A percentile compares a stretch with the other conserved stretches of the same genome.
Conservation (phyloP, 2,113 vertebrate species). For the Accipiter virgatus region DNA sequence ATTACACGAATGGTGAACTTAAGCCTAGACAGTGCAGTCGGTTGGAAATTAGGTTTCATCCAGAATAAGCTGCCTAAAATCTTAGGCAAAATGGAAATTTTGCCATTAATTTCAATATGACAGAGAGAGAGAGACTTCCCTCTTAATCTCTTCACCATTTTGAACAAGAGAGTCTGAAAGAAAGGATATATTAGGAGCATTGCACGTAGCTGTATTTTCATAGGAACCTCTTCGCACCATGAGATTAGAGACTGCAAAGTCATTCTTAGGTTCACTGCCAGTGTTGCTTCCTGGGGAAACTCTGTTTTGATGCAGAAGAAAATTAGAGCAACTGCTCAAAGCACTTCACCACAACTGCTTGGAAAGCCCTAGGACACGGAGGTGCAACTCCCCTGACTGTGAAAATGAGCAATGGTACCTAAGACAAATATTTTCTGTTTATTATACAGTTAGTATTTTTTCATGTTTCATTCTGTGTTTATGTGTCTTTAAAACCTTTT, state of each 20-base stretch:
- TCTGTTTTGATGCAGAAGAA: background rate
- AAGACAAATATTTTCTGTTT: background rate
- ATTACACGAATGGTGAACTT: background rate
- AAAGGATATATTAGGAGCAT: background rate
- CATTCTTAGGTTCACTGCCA: background rate
- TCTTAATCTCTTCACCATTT: background rate
- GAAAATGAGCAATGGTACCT: background rate
- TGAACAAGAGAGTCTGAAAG: background rate
- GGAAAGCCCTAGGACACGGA: background rate
- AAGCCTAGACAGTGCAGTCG: background rate
- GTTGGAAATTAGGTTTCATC: background rate
- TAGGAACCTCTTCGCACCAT: accelerated
- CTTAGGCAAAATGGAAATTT: background rate
- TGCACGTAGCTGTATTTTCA: background rate
- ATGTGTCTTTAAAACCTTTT: background rate
- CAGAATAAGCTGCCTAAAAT: background rate
- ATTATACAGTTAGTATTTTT: background rate
- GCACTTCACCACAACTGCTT: background rate
- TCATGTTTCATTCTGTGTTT: background rate
- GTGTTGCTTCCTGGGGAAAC: background rate
- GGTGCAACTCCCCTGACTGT: background rate
- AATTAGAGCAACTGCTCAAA: background rate
- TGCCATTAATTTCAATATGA: background rate
- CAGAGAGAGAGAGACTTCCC: background rate
- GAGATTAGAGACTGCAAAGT: background rate